phyloP scores from a whole-genome alignment of 1,140 invertebrate species.

The Panagrolaimus sp. region DNA sequence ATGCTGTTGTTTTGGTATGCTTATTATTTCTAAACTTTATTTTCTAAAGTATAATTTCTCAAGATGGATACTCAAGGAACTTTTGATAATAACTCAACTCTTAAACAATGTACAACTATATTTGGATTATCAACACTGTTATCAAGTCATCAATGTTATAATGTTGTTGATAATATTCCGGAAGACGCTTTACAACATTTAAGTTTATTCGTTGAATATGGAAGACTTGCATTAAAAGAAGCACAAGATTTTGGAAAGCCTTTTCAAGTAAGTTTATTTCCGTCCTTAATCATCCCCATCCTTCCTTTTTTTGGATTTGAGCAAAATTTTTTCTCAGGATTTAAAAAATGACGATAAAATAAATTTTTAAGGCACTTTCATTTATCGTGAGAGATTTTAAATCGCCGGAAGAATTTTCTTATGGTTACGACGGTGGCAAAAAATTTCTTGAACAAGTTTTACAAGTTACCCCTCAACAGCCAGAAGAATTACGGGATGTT shows the following conservation, averaged over 20 bases:
- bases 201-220: conserved; percentile 89
- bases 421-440: conserved; percentile 48
- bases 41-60: conserved; percentile 58
- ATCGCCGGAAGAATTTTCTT: conserved; percentile 42
- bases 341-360: background rate
- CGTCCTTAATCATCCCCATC: background rate
- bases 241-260: conserved; percentile 68
- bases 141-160: conserved; percentile 64
- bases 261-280: conserved; percentile 66
- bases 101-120: conserved; percentile 86
- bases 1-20: conserved; percentile 50
- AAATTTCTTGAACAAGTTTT: conserved; percentile 42
- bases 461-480: conserved; percentile 23
- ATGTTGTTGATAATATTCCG: conserved; percentile 63
- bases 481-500: conserved; percentile 41
- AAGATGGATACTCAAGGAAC: conserved; percentile 94
- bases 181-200: conserved; percentile 63
- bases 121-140: conserved; percentile 64
- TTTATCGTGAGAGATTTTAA: conserved; percentile 58
- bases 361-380: conserved; percentile 40
- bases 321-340: background rate
- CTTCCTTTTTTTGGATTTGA: background rate
- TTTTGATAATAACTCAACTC: conserved; percentile 90
- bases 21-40: background rate
- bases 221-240: conserved; percentile 82